Evolutionary conservation across 2,113 vertebrate genomes (phyloP).

Genomic region (Mustela nigripes): DNA sequence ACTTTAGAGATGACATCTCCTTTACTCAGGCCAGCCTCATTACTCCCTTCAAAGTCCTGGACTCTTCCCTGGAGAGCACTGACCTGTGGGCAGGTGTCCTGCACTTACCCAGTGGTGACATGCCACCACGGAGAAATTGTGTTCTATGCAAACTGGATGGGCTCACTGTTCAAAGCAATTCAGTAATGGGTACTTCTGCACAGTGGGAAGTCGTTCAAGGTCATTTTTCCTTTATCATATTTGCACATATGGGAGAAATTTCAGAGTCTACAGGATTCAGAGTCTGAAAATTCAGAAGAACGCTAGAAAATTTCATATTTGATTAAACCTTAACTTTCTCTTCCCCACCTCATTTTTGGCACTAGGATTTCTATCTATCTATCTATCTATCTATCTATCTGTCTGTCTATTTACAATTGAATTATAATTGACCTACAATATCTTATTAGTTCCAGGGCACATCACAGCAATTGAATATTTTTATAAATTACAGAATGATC

Average conservation of each 20-base stretch:
- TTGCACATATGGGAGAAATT: neutral
- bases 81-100: neutral
- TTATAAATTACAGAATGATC: neutral
- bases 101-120: neutral
- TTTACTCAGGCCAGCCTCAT: neutral
- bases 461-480: neutral
- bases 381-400: neutral
- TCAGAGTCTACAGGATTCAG: neutral
- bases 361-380: neutral
- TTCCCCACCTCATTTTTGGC: neutral
- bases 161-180: neutral
- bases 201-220: neutral
- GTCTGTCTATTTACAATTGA: neutral
- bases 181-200: too few relatives aligned
- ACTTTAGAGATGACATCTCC: neutral
- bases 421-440: neutral
- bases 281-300: neutral
- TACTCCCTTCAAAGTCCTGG: neutral
- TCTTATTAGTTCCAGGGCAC: neutral
- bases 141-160: neutral
- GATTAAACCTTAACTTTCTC: neutral
- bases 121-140: rapidly evolving
- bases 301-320: neutral
- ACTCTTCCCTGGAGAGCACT: neutral
- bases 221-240: neutral